These are phyloP conservation scores for Dyspetes luteomarginatus DNA, from an alignment of 2,888 invertebrate genomes.

Conservation along the genomic window DNA sequence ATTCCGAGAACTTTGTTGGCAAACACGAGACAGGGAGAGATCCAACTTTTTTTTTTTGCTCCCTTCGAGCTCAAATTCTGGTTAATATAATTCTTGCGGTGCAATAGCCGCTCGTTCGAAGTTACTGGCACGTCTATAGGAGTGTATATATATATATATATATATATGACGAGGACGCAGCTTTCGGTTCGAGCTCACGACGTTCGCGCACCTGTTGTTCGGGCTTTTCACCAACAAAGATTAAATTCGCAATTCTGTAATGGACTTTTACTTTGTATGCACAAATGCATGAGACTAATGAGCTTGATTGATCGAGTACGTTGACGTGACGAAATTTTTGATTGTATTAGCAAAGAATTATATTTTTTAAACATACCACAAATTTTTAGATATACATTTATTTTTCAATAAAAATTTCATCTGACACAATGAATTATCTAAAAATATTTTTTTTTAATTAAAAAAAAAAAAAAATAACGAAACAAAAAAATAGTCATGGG, in stretches of 20 bases:
- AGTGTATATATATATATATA: too few relatives aligned
- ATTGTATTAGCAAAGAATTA: too few relatives aligned
- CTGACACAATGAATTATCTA: too few relatives aligned
- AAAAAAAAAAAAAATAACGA: neutral
- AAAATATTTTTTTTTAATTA: too few relatives aligned
- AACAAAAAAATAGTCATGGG: neutral
- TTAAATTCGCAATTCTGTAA: conserved; percentile 49
- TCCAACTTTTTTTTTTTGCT: conserved; percentile 1
- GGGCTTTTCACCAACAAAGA: conserved; percentile 32
- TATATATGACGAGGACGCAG: too few relatives aligned
- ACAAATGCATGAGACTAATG: too few relatives aligned
- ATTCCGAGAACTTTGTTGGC: conserved; percentile 56
- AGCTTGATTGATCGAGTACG: too few relatives aligned
- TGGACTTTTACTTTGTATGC: conserved; percentile 4
- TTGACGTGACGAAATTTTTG: too few relatives aligned
- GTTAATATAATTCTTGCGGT: conserved; percentile 53
- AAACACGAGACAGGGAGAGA: conserved; percentile 40
- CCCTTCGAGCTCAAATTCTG: conserved; percentile 49
- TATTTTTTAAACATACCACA: too few relatives aligned
- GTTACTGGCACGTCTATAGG: too few relatives aligned
- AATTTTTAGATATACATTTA: too few relatives aligned
- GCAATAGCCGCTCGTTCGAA: conserved; percentile 9
- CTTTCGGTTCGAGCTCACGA: neutral
- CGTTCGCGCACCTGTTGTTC: conserved; percentile 64
- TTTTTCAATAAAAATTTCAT: too few relatives aligned